Base-by-base conservation (phyloP, 2,113 vertebrate species). In the Sakesphorus luctuosus region DNA sequence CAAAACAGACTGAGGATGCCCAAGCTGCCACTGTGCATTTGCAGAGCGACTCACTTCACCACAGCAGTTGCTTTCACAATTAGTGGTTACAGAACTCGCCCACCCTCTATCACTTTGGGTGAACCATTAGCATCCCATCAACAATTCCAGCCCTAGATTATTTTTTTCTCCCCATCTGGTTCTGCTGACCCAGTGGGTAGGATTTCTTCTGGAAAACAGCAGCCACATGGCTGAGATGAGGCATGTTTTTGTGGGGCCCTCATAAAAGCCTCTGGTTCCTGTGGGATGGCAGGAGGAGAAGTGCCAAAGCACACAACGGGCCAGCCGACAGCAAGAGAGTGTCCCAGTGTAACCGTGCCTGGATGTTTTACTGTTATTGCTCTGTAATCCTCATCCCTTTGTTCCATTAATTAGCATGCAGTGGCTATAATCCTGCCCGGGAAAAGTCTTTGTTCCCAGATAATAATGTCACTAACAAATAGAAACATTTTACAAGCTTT, bases 291-390 rank as follows among this genome's bases (percentile, higher is more conserved):
- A 78, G n/a, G 38, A 69, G 55, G 12, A 94, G 78, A 90, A 1
- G 47, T 61, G 94, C 85, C 92, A 96, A 94, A 83, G 68, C 79
- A 84, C 74, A 89, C 81, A 92, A 3, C 66, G 77, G 78, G 67
- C 36, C 78, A 84, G 87, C 82, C 88, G 90, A 84, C 75, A 84
- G 79, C 50, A 68, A 56, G 38, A 93, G 67, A 84, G 88, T 36
- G 67, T 59, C 87, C 78, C 11, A 5, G 15, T 24, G 59, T 55
- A 83, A 96, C 83, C 52, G n/a, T 8, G 88, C 72, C 56, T 59
- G 88, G 90, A 46, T 77, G 53, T 74, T 86, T 95, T 68, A 90
- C 85, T 94, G 76, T 92, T 94, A 96, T 67, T 88, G 68, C 87
- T 86, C 90, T 75, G 17, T 61, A 90, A 89, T 78, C 75, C 76